Evolutionary conservation across 2,888 invertebrate species (phyloP), one percentile per base, ranked within the genome.

Genomic region (Epinotia brunnichana): DNA sequence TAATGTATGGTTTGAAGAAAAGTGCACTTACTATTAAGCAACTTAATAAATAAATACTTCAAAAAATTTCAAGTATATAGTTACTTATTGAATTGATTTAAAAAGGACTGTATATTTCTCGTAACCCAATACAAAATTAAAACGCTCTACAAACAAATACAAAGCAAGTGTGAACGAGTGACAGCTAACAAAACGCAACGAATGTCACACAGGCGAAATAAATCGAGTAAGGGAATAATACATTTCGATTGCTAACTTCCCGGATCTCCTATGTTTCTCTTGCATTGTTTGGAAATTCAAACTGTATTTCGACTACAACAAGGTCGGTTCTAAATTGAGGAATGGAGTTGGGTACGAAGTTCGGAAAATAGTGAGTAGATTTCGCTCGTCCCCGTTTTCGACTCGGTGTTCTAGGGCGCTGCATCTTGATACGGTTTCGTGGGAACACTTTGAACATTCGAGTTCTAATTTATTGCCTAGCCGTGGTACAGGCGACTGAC

Each of bases 361-460:
- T 41, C 19, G 21, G 24, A 66, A n/a, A 66, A 54, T 41, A 66
- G 10, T 11, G n/a, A 39, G 54, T 41, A 66, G 66, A 66, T 66
- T 66, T 86, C 84, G 83, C 82, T 60, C 81, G 89, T 88, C 87
- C 88, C 87, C 88, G 85, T 86, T 88, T 81, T 82, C 79, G 84
- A 82, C 81, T 80, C 83, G 79, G 76, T 81, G 83, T 86, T 81
- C 83, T 81, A 77, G 74, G 75, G 78, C 78, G 84, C 87, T 88
- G 84, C 88, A 92, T 92, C 92, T 92, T 89, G 92, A 92, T 92
- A 91, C 85, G 83, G 90, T 83, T 82, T 88, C 92, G 92, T 92
- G 92, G 92, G 92, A 92, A 90, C 86, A 87, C 85, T 85, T 91
- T 91, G 92, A 92, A 90, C 86, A 87, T 85, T 85, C 78, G 77